phyloP scores from a whole-genome alignment of 2,113 vertebrate genomes.

The Scomber colias region DNA sequence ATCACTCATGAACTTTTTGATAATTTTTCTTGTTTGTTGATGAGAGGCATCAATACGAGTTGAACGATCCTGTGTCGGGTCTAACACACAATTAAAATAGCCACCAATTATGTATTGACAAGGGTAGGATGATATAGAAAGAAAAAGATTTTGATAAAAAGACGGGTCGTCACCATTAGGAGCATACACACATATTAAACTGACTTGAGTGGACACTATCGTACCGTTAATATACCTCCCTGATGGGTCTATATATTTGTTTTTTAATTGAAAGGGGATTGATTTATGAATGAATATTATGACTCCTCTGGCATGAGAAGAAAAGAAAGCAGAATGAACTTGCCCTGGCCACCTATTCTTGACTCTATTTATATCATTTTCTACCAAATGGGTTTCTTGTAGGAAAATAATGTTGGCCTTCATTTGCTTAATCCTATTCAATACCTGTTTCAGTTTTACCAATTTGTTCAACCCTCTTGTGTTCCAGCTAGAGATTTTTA shows the following conservation, averaged over 20 bases:
- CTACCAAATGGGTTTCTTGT: not conserved
- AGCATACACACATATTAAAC: not conserved
- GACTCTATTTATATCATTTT: not conserved
- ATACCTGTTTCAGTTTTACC: not conserved
- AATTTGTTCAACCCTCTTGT: not conserved
- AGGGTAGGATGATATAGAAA: not conserved
- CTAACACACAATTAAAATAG: not conserved
- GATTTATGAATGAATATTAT: not conserved
- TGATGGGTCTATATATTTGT: not conserved
- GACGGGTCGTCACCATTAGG: not conserved
- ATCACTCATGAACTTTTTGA: not conserved
- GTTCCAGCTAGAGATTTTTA: conserved; percentile 12
- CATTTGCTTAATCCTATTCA: conserved; percentile 7
- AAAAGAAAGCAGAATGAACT: not conserved
- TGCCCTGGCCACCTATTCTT: not conserved
- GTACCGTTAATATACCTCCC: not conserved
- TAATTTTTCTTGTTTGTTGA: not conserved
- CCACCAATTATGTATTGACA: not conserved
- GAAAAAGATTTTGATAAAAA: not conserved
- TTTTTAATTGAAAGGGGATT: not conserved
- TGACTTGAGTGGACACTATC: not conserved
- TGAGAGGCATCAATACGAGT: not conserved
- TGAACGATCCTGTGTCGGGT: not conserved
- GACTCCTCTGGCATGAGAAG: not conserved
- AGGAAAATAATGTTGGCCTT: not conserved